Evolutionary conservation across 2,888 invertebrate species (phyloP).

Genomic region (Ptychoptera albimana): DNA sequence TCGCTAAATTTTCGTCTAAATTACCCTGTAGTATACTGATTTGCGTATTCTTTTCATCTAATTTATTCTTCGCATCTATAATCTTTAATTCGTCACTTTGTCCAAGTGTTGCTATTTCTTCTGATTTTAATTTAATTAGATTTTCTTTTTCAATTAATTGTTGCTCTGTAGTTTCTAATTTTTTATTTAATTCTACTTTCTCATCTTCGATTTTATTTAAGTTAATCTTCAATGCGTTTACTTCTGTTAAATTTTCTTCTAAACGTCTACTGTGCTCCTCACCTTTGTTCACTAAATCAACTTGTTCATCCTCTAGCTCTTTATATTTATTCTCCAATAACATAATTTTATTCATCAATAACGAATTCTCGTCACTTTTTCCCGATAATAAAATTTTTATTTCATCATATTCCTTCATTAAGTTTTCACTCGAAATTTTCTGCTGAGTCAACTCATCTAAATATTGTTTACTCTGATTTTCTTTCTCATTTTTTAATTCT

Average conservation of each 20-base stretch:
- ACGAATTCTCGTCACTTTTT: no score
- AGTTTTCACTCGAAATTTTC: background rate
- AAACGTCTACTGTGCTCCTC: background rate
- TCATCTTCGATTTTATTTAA: background rate
- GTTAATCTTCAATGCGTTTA: no score
- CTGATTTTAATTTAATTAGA: no score
- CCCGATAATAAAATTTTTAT: background rate
- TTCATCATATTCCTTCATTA: constrained; percentile 3
- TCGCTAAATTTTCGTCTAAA: no score
- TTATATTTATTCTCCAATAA: background rate
- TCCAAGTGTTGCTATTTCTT: no score
- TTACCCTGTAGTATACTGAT: no score
- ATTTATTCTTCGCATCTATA: background rate
- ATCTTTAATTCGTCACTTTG: background rate
- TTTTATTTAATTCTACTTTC: background rate
- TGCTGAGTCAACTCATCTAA: no score
- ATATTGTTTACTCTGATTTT: no score
- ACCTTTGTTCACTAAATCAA: constrained; percentile 9
- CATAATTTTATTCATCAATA: background rate
- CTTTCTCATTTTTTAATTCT: no score
- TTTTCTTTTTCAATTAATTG: background rate
- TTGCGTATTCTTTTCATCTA: no score
- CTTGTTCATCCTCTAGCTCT: constrained; percentile 7
- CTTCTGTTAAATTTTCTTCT: no score
- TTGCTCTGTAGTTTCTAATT: background rate